Conservation (phyloP, 2,888 invertebrate species). For the Nomada ruficornis region DNA sequence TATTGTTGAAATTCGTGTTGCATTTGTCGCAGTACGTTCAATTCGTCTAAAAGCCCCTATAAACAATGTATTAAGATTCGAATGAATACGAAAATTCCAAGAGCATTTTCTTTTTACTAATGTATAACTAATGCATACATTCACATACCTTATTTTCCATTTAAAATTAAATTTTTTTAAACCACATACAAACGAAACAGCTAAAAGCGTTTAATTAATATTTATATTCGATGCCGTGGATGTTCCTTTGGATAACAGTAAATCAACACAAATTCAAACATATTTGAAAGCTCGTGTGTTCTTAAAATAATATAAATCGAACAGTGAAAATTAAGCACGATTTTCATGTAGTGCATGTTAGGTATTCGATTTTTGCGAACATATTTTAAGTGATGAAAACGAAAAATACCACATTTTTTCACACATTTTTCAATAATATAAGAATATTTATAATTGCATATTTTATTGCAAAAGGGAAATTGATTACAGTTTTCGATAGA, state of each 20-base stretch:
- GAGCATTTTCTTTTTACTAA: not conserved
- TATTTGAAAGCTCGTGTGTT: slow-evolving; percentile 29
- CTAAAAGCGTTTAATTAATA: not conserved
- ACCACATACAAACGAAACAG: not conserved
- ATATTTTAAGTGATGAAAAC: not conserved
- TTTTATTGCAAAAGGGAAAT: no score
- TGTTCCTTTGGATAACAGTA: not conserved
- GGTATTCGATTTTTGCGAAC: not conserved
- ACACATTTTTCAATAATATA: not conserved
- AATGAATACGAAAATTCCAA: not conserved
- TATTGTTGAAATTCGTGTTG: slow-evolving; percentile 65
- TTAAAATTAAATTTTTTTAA: slow-evolving; percentile 5
- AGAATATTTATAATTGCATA: not conserved
- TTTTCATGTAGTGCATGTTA: not conserved
- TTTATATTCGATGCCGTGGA: not conserved
- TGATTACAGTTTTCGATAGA: not conserved
- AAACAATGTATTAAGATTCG: slow-evolving; percentile 21
- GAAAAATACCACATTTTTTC: not conserved
- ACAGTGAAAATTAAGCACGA: not conserved
- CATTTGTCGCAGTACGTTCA: slow-evolving; percentile 62
- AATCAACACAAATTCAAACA: slow-evolving; percentile 18
- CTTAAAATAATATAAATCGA: slow-evolving; percentile 23
- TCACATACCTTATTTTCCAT: slow-evolving; percentile 42
- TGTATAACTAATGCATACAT: not conserved
- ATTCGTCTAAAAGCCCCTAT: slow-evolving; percentile 46